Conservation (phyloP, 1,140 invertebrate species). For the Meloidogyne hapla region DNA sequence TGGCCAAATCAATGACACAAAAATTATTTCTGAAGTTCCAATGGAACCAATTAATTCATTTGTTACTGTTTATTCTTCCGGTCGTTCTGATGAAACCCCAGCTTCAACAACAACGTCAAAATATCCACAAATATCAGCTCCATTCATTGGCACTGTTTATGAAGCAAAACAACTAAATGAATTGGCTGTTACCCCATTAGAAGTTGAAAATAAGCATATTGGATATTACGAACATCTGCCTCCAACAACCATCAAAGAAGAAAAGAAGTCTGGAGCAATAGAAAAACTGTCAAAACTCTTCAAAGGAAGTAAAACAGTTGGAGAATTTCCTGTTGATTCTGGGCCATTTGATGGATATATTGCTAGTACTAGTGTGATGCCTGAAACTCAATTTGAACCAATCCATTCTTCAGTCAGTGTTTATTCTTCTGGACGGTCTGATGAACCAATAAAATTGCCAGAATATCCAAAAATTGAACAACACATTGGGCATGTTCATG, state of each 20-base stretch:
- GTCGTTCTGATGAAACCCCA: conserved; percentile 38
- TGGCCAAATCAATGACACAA: conserved; percentile 23
- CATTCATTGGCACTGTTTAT: not conserved
- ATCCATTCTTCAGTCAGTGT: conserved; percentile 13
- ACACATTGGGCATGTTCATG: not conserved
- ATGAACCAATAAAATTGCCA: not conserved
- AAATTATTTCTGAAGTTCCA: conserved; percentile 7
- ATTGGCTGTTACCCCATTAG: not conserved
- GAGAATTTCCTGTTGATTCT: conserved; percentile 3
- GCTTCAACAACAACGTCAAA: not conserved
- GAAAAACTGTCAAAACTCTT: conserved; percentile 4
- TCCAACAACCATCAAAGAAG: not conserved
- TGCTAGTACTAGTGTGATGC: not conserved
- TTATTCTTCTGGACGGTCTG: conserved; percentile 31
- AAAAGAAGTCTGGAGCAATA: not conserved
- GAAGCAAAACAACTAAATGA: not conserved
- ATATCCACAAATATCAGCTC: not conserved
- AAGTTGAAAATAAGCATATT: not conserved
- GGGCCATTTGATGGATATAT: conserved; percentile 26
- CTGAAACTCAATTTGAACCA: not conserved
- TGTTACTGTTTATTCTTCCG: conserved; percentile 30
- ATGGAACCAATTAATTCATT: conserved; percentile 13
- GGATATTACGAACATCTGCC: not conserved
- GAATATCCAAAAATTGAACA: not conserved
- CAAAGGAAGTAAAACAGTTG: not conserved